A percentile compares a stretch with the other conserved stretches of the same genome.
Evolutionary conservation across 2,113 vertebrate species (phyloP).

Genomic region (Chrysochloris asiatica): DNA sequence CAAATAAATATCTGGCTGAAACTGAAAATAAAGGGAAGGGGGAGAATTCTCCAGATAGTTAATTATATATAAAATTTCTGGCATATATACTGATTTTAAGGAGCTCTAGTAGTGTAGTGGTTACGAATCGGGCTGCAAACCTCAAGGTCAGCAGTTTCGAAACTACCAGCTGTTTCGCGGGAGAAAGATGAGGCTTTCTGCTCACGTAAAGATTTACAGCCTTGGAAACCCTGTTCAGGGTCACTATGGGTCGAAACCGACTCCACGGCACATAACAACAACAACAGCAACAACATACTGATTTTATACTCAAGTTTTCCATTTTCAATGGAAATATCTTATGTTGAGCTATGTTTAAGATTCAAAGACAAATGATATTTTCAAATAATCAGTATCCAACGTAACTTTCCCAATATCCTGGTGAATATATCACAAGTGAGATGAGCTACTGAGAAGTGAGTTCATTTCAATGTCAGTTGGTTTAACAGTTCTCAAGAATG

Average conservation of each 20-base stretch:
- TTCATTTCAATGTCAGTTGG: slow-evolving; percentile 25
- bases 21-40: neutral
- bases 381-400: slow-evolving; percentile 2
- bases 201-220: too few species aligned
- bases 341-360: neutral
- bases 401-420: neutral
- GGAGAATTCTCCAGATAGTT: neutral
- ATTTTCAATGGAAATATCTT: slow-evolving; percentile 22
- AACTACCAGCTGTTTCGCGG: too few species aligned
- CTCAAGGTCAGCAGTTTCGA: too few species aligned
- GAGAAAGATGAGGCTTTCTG: too few species aligned
- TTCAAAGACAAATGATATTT: slow-evolving; percentile 21
- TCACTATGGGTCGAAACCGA: too few species aligned
- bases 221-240: too few species aligned
- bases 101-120: too few species aligned
- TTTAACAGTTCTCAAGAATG: slow-evolving; percentile 4
- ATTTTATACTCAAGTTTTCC: slow-evolving; percentile 43
- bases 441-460: neutral
- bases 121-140: too few species aligned
- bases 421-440: slow-evolving; percentile 6
- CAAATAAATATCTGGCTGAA: neutral
- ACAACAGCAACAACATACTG: too few species aligned
- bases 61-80: neutral
- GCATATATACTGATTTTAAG: neutral
- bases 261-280: too few species aligned